Percentiles rank a stretch among this genome's conserved stretches.
Evolutionary conservation across 2,888 invertebrate species (phyloP).

Genomic region (Catonia carolina): DNA sequence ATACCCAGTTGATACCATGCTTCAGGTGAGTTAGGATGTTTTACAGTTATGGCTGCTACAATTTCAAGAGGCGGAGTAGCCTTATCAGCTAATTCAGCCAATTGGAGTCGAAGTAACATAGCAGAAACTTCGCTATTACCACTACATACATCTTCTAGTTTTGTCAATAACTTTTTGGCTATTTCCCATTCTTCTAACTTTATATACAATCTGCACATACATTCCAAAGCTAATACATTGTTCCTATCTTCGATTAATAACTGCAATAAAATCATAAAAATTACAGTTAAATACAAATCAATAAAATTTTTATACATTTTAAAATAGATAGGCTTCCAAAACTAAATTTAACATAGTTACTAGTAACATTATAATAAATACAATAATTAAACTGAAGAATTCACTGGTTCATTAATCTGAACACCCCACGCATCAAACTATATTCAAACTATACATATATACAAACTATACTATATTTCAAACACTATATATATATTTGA

Average conservation of each 20-base stretch:
- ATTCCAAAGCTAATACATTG: conserved; percentile 18
- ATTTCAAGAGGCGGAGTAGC: neutral
- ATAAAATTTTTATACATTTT: too few relatives aligned
- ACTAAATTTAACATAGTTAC: too few relatives aligned
- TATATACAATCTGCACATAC: conserved; percentile 41
- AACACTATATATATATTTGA: too few relatives aligned
- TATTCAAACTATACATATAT: too few relatives aligned
- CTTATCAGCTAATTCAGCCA: neutral
- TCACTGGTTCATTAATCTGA: too few relatives aligned
- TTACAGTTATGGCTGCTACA: conserved; percentile 34
- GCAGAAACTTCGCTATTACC: neutral
- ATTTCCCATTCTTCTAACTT: conserved; percentile 40
- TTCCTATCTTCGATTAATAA: neutral
- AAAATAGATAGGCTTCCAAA: too few relatives aligned
- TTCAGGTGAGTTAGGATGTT: conserved; percentile 45
- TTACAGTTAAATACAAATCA: neutral
- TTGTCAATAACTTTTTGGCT: neutral
- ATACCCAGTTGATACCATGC: conserved; percentile 54
- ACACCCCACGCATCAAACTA: too few relatives aligned
- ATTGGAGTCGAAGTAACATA: neutral
- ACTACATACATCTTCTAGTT: neutral
- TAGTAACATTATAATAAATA: too few relatives aligned
- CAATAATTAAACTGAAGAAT: too few relatives aligned
- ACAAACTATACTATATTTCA: too few relatives aligned
- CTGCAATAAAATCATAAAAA: neutral